Base-by-base conservation (phyloP, 2,113 vertebrate genomes). In the Syngnathoides biaculeatus region DNA sequence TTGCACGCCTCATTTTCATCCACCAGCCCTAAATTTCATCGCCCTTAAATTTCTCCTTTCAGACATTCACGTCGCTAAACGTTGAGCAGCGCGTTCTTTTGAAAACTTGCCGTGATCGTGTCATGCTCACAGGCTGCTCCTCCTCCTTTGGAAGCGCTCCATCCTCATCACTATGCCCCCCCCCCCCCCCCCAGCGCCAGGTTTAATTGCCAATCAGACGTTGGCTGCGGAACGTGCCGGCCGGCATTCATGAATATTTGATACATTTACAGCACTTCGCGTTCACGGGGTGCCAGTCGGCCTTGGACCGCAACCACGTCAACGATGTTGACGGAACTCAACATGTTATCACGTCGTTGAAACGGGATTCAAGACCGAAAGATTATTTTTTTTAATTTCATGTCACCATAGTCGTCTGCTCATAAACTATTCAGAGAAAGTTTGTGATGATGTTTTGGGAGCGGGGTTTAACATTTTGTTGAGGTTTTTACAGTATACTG, bases 231-330 rank as follows among this genome's bases (percentile, higher is more conserved):
- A 67, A 67, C 65, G 73, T 64, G 62, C 43, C 42, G 68, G 45
- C 59, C n/a, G n/a, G n/a, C n/a, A 70, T 78, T 87, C 84, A 84
- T 89, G 81, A 87, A 87, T 87, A 85, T 86, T 89, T 86, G 50
- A 87, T 85, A 40, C 38, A 30, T 68, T 82, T 62, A 67, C 74
- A 30, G 22, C 62, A 65, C 70, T 79, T 84, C 57, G 59, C 30
- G 80, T 85, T 80, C 79, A 60, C 39, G 53, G 20, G 22, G 56
- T 76, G 79, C 1, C 71, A 74, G 68, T 77, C 68, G 82, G 75
- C 82, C 84, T 82, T 78, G 80, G 53, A 40, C 13, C 7, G 4
- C 5, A 8, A 11, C 22, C 4, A 53, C n/a, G n/a, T 22, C 19
- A 1, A 26, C 24, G 30, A 42, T 24, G 56, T 61, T 58, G 20